Base-by-base conservation (phyloP, 2,888 invertebrate genomes). In the Quadroppia sp. region DNA sequence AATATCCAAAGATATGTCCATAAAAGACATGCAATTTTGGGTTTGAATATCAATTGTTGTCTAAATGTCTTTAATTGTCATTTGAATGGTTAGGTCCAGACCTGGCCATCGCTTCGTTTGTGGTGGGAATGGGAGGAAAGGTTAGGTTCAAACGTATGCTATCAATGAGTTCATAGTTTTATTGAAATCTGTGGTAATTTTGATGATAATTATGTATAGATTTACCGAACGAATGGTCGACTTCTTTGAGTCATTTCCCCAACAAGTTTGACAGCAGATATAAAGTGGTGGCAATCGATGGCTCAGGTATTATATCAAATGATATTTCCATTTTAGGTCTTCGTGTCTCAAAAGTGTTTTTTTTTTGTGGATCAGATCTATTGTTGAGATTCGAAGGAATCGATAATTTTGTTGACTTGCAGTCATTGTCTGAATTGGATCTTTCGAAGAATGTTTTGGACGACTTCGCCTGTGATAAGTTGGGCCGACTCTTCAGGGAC, bases 31-130 rank as follows among this genome's bases (percentile, higher is more conserved):
- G 72, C 59, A 6, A 74, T 74, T 36, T 17, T 73, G 1, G 73
- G 72, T 72, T 23, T 25, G 53, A 7, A 6, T 53, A 3, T 23
- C 20, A 53, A 2, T 15, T 20, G 20, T 20, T 20, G 20, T 53
- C 20, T 23, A 36, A 36, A 36, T 9, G 4, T 25, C 2, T 45
- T 45, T 7, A 2, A 45, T 2, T 6, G 20, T 53, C 6, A 53
- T 53, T 15, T 17, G n/a, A n/a, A 45, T 15, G 2, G 15, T 45
- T 77, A 59, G 77, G 77, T 30, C 75, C 88, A 45, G 92, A 97
- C 81, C 83, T 97, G 77, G 93, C 92, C 1, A 88, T 91, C 0
- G 89, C 95, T 11, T 91, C 94, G 84, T 95, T 94, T 82, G 83
- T 95, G 69, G 85, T 91, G 0, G 85, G 85, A 81, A 86, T 91